These are phyloP conservation scores for Plutella xylostella DNA, from an alignment of 2,888 invertebrate genomes.

Conservation along the genomic window DNA sequence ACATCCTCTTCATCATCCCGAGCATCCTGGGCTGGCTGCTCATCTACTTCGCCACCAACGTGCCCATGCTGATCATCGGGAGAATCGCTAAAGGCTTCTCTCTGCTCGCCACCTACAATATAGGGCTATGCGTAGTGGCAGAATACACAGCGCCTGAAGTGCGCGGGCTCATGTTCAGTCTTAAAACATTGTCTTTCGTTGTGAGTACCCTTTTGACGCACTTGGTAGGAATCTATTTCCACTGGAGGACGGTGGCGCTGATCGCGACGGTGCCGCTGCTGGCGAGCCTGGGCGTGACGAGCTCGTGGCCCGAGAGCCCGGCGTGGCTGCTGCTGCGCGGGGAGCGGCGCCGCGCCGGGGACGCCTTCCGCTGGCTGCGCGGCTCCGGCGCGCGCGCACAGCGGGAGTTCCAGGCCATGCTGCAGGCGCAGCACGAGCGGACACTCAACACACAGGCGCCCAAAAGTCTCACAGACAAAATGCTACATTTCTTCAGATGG, in stretches of 20 bases:
- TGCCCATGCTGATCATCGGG: not conserved
- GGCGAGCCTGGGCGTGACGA: not conserved
- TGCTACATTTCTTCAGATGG: not conserved
- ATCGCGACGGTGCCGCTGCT: not conserved
- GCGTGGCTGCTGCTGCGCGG: not conserved
- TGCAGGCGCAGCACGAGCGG: not conserved
- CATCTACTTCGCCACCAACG: not conserved
- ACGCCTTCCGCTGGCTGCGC: not conserved
- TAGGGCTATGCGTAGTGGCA: not conserved
- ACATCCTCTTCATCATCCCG: not conserved
- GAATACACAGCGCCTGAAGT: not conserved
- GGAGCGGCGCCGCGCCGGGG: not conserved
- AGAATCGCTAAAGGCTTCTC: not conserved
- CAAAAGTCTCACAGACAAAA: not conserved
- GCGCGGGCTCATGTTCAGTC: not conserved
- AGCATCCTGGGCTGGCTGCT: not conserved
- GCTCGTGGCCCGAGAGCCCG: not conserved
- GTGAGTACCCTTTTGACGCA: too few relatives aligned
- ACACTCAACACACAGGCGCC: not conserved
- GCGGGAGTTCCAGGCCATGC: too few relatives aligned
- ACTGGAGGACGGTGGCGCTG: not conserved
- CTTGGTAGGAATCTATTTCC: not conserved
- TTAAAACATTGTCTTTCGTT: too few relatives aligned
- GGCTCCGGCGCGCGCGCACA: not conserved
- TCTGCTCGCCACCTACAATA: not conserved